Evolutionary conservation across 2,113 vertebrate genomes (phyloP).

Genomic region (Hemibagrus wyckioides): DNA sequence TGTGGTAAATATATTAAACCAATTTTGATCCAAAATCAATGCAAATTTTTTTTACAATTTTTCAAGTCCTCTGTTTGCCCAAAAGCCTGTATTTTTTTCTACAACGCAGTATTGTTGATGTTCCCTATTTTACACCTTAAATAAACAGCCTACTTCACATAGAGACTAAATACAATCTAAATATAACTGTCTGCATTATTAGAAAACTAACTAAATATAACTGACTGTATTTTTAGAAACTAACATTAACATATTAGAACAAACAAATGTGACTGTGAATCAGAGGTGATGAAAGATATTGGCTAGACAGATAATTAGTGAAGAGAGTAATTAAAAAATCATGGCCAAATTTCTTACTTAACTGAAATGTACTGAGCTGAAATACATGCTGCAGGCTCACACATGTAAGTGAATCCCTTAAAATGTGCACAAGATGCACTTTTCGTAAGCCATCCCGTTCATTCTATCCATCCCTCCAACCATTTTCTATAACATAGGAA

Average conservation of each 20-base stretch:
- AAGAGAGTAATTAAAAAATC: not conserved
- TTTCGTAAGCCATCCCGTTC: not conserved
- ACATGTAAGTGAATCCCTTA: not conserved
- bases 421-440: not conserved
- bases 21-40: not conserved
- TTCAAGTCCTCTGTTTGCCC: not conserved
- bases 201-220: not conserved
- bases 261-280: constrained; percentile 2
- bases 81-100: not conserved
- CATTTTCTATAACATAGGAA: no score
- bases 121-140: not conserved
- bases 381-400: not conserved
- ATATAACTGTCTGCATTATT: not conserved
- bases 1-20: not conserved
- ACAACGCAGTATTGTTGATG: not conserved
- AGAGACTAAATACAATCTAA: not conserved
- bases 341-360: not conserved
- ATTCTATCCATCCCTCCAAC: not conserved
- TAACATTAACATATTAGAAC: not conserved
- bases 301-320: not conserved
- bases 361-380: not conserved
- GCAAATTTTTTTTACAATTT: not conserved
- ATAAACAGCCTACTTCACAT: not conserved
- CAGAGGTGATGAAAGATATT: not conserved
- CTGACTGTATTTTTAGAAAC: not conserved